Percentiles rank a stretch among this genome's conserved stretches.
Evolutionary conservation across 2,888 invertebrate genomes (phyloP).

Genomic region (Arctia plantaginis): DNA sequence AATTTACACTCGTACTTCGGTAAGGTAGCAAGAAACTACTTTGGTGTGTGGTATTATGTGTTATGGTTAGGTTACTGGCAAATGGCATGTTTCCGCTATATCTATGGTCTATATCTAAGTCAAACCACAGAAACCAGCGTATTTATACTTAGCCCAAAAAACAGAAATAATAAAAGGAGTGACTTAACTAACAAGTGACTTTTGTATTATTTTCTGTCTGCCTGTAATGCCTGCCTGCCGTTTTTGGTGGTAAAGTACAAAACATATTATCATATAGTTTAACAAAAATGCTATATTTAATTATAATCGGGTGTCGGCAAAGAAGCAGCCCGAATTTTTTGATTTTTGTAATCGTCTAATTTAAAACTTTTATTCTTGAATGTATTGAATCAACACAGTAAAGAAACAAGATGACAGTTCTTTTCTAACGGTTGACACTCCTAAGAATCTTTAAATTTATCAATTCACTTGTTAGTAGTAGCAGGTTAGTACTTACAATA

Average conservation of each 20-base stretch:
- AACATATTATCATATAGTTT: background rate
- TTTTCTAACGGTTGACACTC: too few relatives aligned
- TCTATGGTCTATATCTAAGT: background rate
- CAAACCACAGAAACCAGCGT: background rate
- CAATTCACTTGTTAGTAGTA: background rate
- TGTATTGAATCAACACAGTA: background rate
- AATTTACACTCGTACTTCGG: background rate
- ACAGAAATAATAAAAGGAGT: too few relatives aligned
- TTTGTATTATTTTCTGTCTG: too few relatives aligned
- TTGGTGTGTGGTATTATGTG: background rate
- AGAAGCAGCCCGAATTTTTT: background rate
- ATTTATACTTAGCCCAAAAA: background rate
- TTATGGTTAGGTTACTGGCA: background rate
- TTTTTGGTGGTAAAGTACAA: too few relatives aligned
- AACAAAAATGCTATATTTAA: background rate
- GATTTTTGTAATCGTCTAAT: background rate
- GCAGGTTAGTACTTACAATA: conserved; percentile 59
- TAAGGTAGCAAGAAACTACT: background rate
- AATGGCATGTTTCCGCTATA: too few relatives aligned
- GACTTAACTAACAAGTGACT: background rate
- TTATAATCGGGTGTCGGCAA: background rate
- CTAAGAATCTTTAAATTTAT: too few relatives aligned
- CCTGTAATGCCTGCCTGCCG: too few relatives aligned
- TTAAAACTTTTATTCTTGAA: too few relatives aligned
- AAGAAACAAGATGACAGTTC: background rate